phyloP scores from a whole-genome alignment of 2,888 invertebrate genomes.

The Mylabris sibirica region DNA sequence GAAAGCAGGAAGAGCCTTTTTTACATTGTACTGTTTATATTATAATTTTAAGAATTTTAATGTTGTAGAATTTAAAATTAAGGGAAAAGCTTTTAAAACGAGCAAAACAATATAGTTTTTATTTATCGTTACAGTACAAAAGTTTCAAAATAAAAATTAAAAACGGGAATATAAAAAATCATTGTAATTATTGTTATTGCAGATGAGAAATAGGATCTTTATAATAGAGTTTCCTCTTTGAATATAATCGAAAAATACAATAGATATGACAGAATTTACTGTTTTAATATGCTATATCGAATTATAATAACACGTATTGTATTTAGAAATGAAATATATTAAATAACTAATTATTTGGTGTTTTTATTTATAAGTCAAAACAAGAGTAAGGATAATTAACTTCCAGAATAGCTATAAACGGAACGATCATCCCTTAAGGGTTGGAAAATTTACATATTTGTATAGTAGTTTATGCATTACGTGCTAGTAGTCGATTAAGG shows the following conservation, averaged over 20 bases:
- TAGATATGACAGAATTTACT: neutral
- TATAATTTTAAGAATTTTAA: neutral
- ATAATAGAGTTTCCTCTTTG: slow-evolving; percentile 5
- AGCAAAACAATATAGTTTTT: neutral
- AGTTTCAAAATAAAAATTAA: no score
- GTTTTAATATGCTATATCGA: neutral
- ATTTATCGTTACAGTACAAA: slow-evolving; percentile 7
- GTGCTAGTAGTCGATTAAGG: no score
- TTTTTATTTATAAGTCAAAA: slow-evolving; percentile 3
- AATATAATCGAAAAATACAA: slow-evolving; percentile 11
- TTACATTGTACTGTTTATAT: neutral
- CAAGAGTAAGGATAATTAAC: no score
- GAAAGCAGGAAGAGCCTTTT: neutral
- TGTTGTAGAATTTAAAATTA: neutral
- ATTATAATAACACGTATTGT: slow-evolving; percentile 12
- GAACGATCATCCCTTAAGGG: no score
- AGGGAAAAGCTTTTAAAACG: neutral
- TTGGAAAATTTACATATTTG: no score
- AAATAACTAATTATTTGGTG: slow-evolving; percentile 9
- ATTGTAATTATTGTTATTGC: neutral
- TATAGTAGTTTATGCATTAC: no score
- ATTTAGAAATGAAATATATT: slow-evolving; percentile 20
- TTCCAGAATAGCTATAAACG: no score
- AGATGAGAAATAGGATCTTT: neutral
- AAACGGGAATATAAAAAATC: neutral